Evolutionary conservation across 92 coral and sea anemone genomes (phyloP), one percentile per base, ranked within the genome.

Genomic region (Palythoa heliodiscus): DNA sequence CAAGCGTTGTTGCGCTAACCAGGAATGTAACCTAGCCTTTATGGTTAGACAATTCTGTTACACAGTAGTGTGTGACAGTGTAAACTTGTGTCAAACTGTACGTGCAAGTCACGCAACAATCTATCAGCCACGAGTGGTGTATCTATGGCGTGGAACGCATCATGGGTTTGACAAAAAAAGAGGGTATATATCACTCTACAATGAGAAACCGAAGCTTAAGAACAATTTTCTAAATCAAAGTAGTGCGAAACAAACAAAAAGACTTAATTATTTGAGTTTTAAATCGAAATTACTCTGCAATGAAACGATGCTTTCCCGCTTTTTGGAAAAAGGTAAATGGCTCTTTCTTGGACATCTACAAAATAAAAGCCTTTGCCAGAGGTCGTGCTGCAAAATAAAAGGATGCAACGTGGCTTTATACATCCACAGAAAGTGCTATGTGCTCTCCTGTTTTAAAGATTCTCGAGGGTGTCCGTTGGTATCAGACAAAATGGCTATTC

Each of bases 381-480:
- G 74, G 37, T 86, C 89, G 73, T 96, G 99, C 82, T 96, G 99
- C 84, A 78, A 81, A 29, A 87, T 90, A 75, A 64, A 73, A 38
- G 89, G 91, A 40, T 96, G 99, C 52, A 95, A 94, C 73, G 91
- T 87, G 75, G 97, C 95, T 22, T 94, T 94, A 73, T 88, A 91
- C 92, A 92, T 91, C 76, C 95, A 94, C 73, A 88, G 88, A 75
- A 89, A 90, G 47, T 96, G 99, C 72, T 92, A 89, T 37, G 95
- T 97, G 15, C 93, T 96, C 39, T 88, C 89, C 19, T 96, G 99
- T 29, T 92, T 90, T 85, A 87, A 66, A 53, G 88, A 89, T 50
- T 54, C 53, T 13, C 86, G 88, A 7, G 88, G 91, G 3, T 89
- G 91, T n/a, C 86, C 82, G 14, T 37, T 72, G 11, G n/a, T 84